These are phyloP conservation scores for Polymixis lichenea DNA, from an alignment of 2,888 invertebrate genomes.

Conservation along the genomic window DNA sequence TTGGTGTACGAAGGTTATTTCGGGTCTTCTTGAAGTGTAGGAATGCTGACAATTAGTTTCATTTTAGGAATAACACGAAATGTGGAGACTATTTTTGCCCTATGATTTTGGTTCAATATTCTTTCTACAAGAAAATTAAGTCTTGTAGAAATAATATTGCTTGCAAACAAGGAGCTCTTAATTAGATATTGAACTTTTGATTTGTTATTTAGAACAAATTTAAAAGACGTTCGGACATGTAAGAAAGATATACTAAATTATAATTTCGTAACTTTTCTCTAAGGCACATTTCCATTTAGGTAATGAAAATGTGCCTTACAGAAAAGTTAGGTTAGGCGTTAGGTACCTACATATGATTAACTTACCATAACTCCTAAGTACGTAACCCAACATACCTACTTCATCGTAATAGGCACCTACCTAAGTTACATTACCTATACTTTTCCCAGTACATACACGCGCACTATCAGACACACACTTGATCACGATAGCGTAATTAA, in stretches of 20 bases:
- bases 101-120: neutral
- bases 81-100: neutral
- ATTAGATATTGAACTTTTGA: neutral
- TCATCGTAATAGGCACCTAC: neutral
- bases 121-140: neutral
- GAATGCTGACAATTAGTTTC: constrained; percentile 1
- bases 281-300: neutral
- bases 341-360: neutral
- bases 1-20: constrained; percentile 11
- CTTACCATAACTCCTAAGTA: neutral
- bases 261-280: neutral
- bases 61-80: neutral
- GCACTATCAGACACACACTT: constrained; percentile 56
- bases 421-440: constrained; percentile 24
- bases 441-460: constrained; percentile 38
- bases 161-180: neutral
- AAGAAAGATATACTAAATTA: neutral
- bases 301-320: no score
- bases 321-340: no score
- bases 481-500: constrained; percentile 81
- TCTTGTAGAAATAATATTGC: no score
- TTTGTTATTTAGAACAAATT: neutral
- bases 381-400: neutral
- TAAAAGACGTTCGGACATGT: neutral
- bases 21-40: neutral